Percentiles rank a stretch among this genome's conserved stretches.
phyloP scores from a whole-genome alignment of 2,113 vertebrate genomes.

The Equus quagga region DNA sequence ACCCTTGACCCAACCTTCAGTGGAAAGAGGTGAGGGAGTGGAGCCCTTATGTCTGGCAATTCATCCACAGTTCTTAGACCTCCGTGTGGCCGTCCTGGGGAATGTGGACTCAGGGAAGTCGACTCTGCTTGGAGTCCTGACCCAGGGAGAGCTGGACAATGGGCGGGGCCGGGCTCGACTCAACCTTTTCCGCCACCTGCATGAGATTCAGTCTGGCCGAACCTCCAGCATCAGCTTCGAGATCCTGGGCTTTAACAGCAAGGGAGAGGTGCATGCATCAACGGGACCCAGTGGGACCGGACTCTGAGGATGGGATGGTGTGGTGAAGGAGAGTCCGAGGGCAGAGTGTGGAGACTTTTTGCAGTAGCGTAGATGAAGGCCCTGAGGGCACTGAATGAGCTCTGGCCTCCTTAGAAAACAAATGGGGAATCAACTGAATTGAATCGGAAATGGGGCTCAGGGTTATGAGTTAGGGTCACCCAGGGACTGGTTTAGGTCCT shows the following conservation, averaged over 20 bases:
- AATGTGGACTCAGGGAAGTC: constrained; percentile 99
- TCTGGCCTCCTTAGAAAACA: constrained; percentile 35
- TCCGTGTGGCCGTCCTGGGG: constrained; percentile 97
- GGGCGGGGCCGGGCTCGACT: constrained; percentile 96
- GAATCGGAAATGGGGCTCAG: constrained; percentile 38
- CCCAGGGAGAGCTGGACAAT: constrained; percentile 98
- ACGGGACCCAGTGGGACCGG: constrained; percentile 64
- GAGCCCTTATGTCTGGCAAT: constrained; percentile 61
- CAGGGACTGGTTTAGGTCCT: constrained; percentile 53
- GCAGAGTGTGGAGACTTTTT: not conserved
- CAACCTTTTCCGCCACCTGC: constrained; percentile 98
- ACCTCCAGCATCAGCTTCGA: constrained; percentile 99
- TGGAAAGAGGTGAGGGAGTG: not conserved
- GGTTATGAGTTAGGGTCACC: constrained; percentile 50
- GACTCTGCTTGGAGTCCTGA: constrained; percentile 96
- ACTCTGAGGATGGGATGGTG: constrained; percentile 58
- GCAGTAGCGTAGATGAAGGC: constrained; percentile 20
- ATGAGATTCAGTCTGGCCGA: constrained; percentile 98
- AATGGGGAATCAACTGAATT: constrained; percentile 9
- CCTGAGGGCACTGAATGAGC: not conserved
- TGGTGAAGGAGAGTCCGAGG: constrained; percentile 38
- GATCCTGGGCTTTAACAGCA: constrained; percentile 98
- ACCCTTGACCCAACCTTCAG: not conserved
- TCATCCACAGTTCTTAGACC: constrained; percentile 94
- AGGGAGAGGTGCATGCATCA: constrained; percentile 93